Evolutionary conservation across 64 coral and sea anemone genomes (phyloP), one percentile per base, ranked within the genome.

Genomic region (Pachyseris speciosa): DNA sequence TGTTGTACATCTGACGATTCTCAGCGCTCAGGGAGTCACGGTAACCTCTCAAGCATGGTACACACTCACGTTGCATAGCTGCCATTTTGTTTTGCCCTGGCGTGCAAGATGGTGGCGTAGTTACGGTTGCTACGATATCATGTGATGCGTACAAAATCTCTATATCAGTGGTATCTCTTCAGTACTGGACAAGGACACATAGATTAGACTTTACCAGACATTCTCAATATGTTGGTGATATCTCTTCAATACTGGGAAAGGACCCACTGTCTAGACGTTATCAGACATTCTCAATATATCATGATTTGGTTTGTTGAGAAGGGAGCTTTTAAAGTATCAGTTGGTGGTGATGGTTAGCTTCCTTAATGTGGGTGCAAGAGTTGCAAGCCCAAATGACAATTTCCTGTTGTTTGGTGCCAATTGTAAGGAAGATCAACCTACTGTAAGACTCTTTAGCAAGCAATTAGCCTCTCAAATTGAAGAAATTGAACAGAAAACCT

Each of bases 21-120:
- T 89, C 53, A 59, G 71, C 69, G 11, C 37, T 59, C 49, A 93
- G 77, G 67, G 84, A 53, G n/a, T 78, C 31, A 4, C 72, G 74
- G 49, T 93, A 68, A 70, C 45, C 76, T 34, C 43, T 52, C 15
- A 92, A 59, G 39, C 68, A 85, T 22, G 79, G 44, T 66, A 91
- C 77, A 16, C 77, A 64, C 13, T 92, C 67, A 22, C 28, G 11
- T 20, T 41, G 22, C 49, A 9, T 42, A 42, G 20, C 73, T 71
- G 83, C 83, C 71, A 77, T 93, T 3, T 64, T 91, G 88, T 9
- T 70, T 71, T 91, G 48, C 47, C 49, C 64, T 83, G 88, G 59
- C 74, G 33, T 45, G 39, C 79, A 53, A 52, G 59, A 83, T 69
- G 87, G 72, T 74, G 87, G 73, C 57, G 15, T 78, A 90, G 87